A percentile compares a stretch with the other conserved stretches of the same genome.
Evolutionary conservation across 1,140 invertebrate species (phyloP).

Genomic region (Lithobius niger): DNA sequence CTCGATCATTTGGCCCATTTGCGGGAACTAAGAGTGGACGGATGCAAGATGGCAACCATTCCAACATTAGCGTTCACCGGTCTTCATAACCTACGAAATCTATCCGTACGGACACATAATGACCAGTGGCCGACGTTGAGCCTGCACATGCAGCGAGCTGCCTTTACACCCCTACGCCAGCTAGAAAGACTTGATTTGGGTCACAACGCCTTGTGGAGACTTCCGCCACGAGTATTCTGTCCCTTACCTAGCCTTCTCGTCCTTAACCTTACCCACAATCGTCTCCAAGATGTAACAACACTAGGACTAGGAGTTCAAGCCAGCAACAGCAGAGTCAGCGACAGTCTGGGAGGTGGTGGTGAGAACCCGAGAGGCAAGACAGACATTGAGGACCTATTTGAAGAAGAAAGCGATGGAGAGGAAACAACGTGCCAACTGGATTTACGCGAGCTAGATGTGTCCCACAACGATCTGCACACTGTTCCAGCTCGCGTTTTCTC

Average conservation of each 20-base stretch:
- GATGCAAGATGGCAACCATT: constrained; percentile 61
- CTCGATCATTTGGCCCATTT: constrained; percentile 55
- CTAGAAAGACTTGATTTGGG: constrained; percentile 55
- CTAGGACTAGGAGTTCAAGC: constrained; percentile 50
- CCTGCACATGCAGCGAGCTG: constrained; percentile 58
- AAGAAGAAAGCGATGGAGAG: too few species aligned
- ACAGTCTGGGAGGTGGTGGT: neutral
- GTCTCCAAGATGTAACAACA: constrained; percentile 55
- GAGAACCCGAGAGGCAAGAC: neutral
- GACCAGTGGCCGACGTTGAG: constrained; percentile 59
- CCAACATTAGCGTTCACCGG: constrained; percentile 50
- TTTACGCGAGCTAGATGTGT: constrained; percentile 65
- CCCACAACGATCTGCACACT: constrained; percentile 58
- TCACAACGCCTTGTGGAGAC: constrained; percentile 64
- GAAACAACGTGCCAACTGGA: constrained; percentile 49
- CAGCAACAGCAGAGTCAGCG: neutral
- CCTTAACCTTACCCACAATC: constrained; percentile 62
- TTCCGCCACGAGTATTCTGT: constrained; percentile 58
- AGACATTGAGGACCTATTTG: too few species aligned
- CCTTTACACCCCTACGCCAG: constrained; percentile 49
- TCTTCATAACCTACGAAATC: constrained; percentile 46
- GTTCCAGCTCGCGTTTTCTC: constrained; percentile 61
- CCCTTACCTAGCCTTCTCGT: constrained; percentile 48
- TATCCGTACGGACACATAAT: constrained; percentile 58
- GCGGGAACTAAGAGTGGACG: constrained; percentile 53